These are phyloP conservation scores for Autographa pulchrina DNA, from an alignment of 2,888 invertebrate species.

Conservation along the genomic window DNA sequence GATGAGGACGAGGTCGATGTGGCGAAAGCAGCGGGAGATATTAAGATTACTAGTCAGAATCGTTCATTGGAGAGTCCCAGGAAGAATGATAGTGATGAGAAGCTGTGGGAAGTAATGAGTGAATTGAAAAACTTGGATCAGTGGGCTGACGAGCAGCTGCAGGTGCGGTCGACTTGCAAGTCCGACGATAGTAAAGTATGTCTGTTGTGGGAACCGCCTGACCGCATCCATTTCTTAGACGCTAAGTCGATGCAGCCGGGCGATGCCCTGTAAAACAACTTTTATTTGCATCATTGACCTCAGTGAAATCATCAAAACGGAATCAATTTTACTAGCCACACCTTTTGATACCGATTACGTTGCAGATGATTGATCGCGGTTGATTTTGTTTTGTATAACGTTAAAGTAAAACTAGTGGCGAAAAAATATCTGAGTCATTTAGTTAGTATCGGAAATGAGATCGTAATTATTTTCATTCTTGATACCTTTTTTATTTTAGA, in stretches of 20 bases:
- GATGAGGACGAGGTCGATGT: constrained; percentile 76
- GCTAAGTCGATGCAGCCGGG: not conserved
- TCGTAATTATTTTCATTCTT: constrained; percentile 22
- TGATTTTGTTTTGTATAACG: constrained; percentile 28
- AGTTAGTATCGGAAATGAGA: constrained; percentile 31
- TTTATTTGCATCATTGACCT: constrained; percentile 44
- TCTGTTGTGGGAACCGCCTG: constrained; percentile 34
- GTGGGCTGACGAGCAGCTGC: constrained; percentile 84
- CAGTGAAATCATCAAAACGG: constrained; percentile 41
- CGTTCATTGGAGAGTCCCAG: constrained; percentile 58
- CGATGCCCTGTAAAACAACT: constrained; percentile 9
- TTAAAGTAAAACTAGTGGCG: constrained; percentile 11
- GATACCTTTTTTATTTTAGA: constrained; percentile 67
- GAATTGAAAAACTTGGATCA: constrained; percentile 82
- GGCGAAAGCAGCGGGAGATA: constrained; percentile 62
- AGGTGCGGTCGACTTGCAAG: constrained; percentile 71
- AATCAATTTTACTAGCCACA: constrained; percentile 37
- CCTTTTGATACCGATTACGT: constrained; percentile 26
- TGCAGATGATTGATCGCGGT: constrained; percentile 27
- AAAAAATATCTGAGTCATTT: constrained; percentile 16
- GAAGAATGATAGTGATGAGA: constrained; percentile 74
- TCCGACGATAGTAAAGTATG: constrained; percentile 83
- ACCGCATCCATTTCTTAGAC: constrained; percentile 23
- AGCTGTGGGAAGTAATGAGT: constrained; percentile 83
- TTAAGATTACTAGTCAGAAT: constrained; percentile 69